Conservation (phyloP, 2,888 invertebrate genomes). For the Oegoconia quadripuncta region DNA sequence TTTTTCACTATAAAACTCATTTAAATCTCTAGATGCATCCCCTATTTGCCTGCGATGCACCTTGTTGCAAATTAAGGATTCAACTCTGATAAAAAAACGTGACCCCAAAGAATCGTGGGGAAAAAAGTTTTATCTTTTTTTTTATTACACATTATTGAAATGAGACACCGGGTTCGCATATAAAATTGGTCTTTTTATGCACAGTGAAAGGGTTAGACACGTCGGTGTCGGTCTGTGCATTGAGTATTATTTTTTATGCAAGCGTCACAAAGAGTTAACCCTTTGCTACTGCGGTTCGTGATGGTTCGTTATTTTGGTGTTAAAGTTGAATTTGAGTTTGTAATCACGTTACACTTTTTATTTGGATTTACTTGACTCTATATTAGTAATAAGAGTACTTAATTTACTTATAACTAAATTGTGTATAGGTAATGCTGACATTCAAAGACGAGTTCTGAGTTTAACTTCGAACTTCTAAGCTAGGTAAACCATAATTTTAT, state of each 20-base stretch:
- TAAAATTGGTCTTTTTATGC: conserved; percentile 73
- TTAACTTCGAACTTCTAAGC: too few species aligned
- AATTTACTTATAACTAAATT: too few species aligned
- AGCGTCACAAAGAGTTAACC: conserved; percentile 47
- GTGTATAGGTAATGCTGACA: too few species aligned
- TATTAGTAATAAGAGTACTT: too few species aligned
- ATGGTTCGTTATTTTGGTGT: conserved; percentile 68
- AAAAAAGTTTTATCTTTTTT: conserved; percentile 70
- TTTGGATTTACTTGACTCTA: conserved; percentile 10
- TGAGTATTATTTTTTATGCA: conserved; percentile 45
- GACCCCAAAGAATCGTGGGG: conserved; percentile 75
- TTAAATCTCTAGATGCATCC: conserved; percentile 63
- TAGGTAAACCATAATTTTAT: too few species aligned
- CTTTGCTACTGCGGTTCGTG: conserved; percentile 63
- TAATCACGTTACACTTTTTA: conserved; percentile 26
- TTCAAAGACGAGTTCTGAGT: too few species aligned
- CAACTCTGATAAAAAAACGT: conserved; percentile 64
- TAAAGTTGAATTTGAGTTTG: conserved; percentile 63
- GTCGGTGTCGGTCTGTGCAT: conserved; percentile 39
- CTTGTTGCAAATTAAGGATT: conserved; percentile 79
- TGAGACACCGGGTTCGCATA: conserved; percentile 76
- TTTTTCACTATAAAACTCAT: conserved; percentile 70
- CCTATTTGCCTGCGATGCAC: conserved; percentile 70
- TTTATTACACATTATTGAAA: conserved; percentile 73
- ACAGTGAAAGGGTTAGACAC: conserved; percentile 60